Evolutionary conservation across 2,113 vertebrate genomes (phyloP).

Genomic region (Antechinus flavipes): DNA sequence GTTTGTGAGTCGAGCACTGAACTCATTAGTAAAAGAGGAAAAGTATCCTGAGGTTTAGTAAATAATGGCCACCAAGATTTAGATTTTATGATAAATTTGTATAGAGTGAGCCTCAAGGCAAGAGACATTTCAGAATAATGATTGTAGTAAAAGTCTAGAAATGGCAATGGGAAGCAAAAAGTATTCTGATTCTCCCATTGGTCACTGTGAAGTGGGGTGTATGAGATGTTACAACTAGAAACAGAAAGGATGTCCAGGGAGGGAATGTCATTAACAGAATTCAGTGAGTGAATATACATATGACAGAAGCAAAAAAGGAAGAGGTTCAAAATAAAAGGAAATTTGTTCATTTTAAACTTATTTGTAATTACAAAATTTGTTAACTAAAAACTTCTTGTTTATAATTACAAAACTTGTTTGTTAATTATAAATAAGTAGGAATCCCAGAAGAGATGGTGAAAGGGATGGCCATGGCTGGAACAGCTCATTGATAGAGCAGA

Average conservation of each 20-base stretch:
- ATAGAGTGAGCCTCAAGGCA: neutral
- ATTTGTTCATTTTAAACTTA: neutral
- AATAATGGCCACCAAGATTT: neutral
- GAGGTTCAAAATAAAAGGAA: neutral
- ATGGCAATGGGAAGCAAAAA: neutral
- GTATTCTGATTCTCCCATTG: neutral
- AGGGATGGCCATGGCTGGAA: neutral
- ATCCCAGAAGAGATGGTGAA: neutral
- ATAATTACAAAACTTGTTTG: neutral
- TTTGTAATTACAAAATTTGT: neutral
- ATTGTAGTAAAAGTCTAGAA: neutral
- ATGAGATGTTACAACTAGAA: neutral
- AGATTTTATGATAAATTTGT: neutral
- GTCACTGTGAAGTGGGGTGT: neutral
- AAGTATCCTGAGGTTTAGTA: neutral
- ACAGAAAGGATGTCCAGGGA: neutral
- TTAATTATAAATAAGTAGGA: neutral
- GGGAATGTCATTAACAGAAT: neutral
- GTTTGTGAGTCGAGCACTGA: neutral
- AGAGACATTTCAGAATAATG: neutral
- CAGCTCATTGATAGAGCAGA: neutral
- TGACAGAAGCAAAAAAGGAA: neutral
- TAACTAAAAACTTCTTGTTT: neutral
- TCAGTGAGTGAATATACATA: neutral
- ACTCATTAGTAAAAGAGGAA: neutral